Percentiles rank a stretch among this genome's conserved stretches.
phyloP scores from a whole-genome alignment of 2,797 vertebrate genomes.

The Mormyrus hasselquistii region DNA sequence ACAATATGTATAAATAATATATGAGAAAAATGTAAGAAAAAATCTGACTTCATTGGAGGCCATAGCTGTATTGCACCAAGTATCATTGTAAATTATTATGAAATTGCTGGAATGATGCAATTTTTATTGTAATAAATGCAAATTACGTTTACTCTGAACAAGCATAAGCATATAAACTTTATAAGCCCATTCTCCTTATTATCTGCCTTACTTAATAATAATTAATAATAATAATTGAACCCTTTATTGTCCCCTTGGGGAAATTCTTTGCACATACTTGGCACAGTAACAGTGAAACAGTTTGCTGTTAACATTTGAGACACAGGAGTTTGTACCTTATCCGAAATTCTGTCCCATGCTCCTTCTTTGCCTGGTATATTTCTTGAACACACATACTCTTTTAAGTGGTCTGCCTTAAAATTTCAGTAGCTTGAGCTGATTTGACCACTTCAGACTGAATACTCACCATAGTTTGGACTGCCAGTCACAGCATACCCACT shows the following conservation, averaged over 20 bases:
- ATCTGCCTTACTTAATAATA: too few species aligned
- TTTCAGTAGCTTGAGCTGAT: background rate
- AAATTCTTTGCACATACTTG: background rate
- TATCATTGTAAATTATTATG: background rate
- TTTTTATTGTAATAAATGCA: slow-evolving; percentile 4
- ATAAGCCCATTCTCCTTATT: too few species aligned
- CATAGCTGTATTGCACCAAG: background rate
- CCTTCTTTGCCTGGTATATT: background rate
- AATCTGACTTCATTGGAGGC: background rate
- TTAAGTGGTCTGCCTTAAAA: background rate
- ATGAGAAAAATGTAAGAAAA: background rate
- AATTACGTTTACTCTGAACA: background rate
- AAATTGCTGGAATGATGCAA: background rate
- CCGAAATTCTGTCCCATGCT: background rate
- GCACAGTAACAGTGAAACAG: background rate
- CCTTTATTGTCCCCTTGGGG: too few species aligned
- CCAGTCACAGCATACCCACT: background rate
- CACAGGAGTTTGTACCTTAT: background rate
- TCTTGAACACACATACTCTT: background rate
- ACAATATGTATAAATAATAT: background rate
- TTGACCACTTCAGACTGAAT: background rate
- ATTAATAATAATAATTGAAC: too few species aligned
- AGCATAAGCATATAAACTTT: background rate
- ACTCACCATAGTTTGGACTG: background rate
- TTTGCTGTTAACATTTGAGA: background rate